Conservation (phyloP, 2,113 vertebrate genomes). For the Cololabis saira region DNA sequence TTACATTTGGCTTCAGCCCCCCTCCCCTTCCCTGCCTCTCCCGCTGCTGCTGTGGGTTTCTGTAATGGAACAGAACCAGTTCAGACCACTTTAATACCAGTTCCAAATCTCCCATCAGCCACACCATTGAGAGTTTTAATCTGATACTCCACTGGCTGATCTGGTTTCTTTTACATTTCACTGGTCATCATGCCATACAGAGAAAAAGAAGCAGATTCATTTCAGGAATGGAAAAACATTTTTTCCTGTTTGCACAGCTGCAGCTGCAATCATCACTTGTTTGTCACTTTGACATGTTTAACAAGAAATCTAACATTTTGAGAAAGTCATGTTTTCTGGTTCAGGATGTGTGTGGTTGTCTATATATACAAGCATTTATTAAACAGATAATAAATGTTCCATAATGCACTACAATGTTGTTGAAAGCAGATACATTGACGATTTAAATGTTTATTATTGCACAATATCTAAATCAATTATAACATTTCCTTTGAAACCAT, state of each 20-base stretch:
- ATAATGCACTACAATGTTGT: constrained; percentile 13
- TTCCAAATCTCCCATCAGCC: background rate
- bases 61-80: constrained; percentile 50
- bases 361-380: background rate
- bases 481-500: constrained; percentile 7
- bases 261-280: constrained; percentile 25
- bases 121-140: background rate
- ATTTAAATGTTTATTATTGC: constrained; percentile 13
- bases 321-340: background rate
- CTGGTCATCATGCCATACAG: constrained; percentile 67
- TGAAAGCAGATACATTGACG: constrained; percentile 5
- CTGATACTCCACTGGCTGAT: constrained; percentile 26
- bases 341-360: background rate
- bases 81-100: constrained; percentile 27
- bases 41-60: constrained; percentile 51
- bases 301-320: background rate
- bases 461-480: constrained; percentile 13
- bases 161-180: constrained; percentile 68
- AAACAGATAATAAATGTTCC: background rate
- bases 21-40: background rate
- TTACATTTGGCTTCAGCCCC: constrained; percentile 71
- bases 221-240: constrained; percentile 30
- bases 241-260: constrained; percentile 46
- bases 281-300: background rate
- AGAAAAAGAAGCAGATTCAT: constrained; percentile 50